These are phyloP conservation scores for Perizoma flavofasciatum DNA, from an alignment of 2,888 invertebrate species.

Conservation along the genomic window DNA sequence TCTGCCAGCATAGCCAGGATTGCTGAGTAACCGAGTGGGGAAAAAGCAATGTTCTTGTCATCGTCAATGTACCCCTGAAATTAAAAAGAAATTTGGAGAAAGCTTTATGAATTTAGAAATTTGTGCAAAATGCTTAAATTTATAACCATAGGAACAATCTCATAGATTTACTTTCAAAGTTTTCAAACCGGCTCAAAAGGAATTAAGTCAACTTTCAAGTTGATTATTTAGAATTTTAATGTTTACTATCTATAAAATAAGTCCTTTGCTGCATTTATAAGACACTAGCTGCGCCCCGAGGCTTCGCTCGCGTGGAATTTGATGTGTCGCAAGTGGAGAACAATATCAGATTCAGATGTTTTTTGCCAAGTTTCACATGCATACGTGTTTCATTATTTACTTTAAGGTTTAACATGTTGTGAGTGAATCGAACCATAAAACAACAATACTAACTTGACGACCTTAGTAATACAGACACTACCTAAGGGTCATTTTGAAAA, in stretches of 20 bases:
- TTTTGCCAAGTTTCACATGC: no score
- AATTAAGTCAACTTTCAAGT: slow-evolving; percentile 15
- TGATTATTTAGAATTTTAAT: slow-evolving; percentile 3
- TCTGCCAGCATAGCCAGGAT: slow-evolving; percentile 86
- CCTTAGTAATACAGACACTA: no score
- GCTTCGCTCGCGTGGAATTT: no score
- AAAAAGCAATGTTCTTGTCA: slow-evolving; percentile 84
- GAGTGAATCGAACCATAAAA: no score
- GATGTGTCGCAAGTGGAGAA: no score
- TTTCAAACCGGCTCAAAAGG: slow-evolving; percentile 23
- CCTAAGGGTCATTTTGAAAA: no score
- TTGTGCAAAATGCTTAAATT: slow-evolving; percentile 3
- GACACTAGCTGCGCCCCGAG: no score
- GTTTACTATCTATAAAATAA: not conserved
- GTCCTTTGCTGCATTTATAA: no score
- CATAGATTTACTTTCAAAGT: not conserved
- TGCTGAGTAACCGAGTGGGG: slow-evolving; percentile 86
- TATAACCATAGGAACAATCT: slow-evolving; percentile 1
- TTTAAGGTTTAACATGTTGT: no score
- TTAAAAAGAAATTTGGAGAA: slow-evolving; percentile 2
- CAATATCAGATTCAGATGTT: no score
- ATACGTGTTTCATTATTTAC: no score
- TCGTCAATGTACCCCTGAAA: slow-evolving; percentile 81
- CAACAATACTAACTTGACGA: no score
- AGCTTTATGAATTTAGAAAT: slow-evolving; percentile 13